Base-by-base conservation (phyloP, 2,113 vertebrate species). In the Trochalopteron elliotii region DNA sequence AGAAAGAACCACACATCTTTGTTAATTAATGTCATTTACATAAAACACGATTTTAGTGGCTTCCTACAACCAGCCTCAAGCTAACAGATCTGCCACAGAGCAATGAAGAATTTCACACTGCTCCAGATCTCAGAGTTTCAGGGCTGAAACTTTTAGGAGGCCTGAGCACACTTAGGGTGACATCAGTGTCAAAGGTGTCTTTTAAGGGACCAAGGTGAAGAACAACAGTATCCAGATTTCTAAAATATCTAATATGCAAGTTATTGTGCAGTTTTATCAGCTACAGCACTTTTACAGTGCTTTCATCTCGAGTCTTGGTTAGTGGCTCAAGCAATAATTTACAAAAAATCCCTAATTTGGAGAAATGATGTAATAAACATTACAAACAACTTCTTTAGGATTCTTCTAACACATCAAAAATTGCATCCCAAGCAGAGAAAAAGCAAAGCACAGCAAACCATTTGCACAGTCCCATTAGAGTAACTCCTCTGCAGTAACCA, bases 101-200 rank as follows among this genome's bases (percentile, higher is more conserved):
- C 61, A 60, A 6, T 7, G 35, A 35, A 68, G 86, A 93, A 39
- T 33, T 37, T 56, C 22, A 20, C 40, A 11, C 12, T 49, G 13
- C n/a, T 78, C 4, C 1, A 49, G 49, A 60, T 21, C 35, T 63
- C 76, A 5, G 0, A 15, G 5, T 45, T 81, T 57, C 56, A n/a
- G n/a, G 35, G 64, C 56, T 79, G 65, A 33, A 67, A 10, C 10
- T 12, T 24, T 28, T 27, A 68, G 60, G 15, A 40, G 8, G 24
- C 15, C 45, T 49, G 13, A 9, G 64, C 12, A 11, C 19, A 15
- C 23, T 57, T 17, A 0, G 0, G 39, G 30, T 18, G 47, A 65
- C 0, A 3, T 6, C 0, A 0, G 30, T 28, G 23, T 31, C 55
- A 59, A 19, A 84, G 22, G 24, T 4, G 5, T 31, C 71, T 20